A percentile compares a stretch with the other conserved stretches of the same genome.
phyloP scores from a whole-genome alignment of 2,888 invertebrate species.

The Lysandra bellargus region DNA sequence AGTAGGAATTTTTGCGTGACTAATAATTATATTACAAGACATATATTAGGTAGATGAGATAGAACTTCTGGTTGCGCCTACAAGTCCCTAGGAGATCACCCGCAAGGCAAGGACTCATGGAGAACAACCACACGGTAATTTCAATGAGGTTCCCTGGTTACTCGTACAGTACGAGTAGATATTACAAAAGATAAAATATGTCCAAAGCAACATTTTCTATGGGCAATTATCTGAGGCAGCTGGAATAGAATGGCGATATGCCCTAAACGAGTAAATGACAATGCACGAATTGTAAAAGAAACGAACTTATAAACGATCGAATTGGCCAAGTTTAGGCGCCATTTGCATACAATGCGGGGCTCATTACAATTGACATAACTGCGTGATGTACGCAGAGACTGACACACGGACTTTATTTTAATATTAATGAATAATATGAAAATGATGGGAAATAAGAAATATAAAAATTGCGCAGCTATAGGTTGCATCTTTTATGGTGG shows the following conservation, averaged over 20 bases:
- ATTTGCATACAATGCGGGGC: constrained; percentile 71
- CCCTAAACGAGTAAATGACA: constrained; percentile 28
- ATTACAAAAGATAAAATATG: constrained; percentile 11
- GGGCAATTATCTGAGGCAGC: constrained; percentile 13
- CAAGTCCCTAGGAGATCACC: background rate
- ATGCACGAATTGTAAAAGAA: constrained; percentile 25
- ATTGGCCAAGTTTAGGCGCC: constrained; percentile 37
- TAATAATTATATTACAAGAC: background rate
- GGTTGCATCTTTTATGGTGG: background rate
- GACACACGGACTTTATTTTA: constrained; percentile 22
- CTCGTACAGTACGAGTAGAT: background rate
- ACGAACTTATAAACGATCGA: constrained; percentile 33
- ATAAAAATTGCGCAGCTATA: background rate
- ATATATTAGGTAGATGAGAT: background rate
- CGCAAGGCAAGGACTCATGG: background rate
- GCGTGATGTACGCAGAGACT: constrained; percentile 38
- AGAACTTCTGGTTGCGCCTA: background rate
- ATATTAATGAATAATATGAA: background rate
- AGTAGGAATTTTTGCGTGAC: background rate
- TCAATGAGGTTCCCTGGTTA: background rate
- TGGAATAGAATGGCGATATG: constrained; percentile 1
- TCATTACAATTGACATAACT: constrained; percentile 67
- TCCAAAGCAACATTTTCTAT: constrained; percentile 1
- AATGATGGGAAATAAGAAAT: background rate
- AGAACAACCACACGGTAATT: background rate